Conservation (phyloP, 2,113 vertebrate genomes). For the Garra rufa region DNA sequence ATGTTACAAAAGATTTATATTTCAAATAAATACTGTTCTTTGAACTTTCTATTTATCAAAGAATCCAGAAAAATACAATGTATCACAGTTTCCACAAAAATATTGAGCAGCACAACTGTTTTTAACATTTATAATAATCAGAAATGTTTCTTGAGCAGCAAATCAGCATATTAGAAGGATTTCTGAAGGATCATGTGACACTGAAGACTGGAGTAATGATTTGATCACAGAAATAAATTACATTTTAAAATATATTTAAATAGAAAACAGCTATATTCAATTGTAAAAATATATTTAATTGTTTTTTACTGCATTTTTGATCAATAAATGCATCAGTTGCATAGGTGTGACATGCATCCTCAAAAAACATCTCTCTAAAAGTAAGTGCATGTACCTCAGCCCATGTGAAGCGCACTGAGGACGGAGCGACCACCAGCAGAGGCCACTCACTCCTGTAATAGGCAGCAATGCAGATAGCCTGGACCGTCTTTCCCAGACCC, state of each 20-base stretch:
- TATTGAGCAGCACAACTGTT: background rate
- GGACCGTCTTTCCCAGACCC: constrained; percentile 96
- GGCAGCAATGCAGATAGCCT: constrained; percentile 96
- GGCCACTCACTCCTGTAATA: constrained; percentile 94
- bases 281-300: background rate
- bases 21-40: background rate
- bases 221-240: background rate
- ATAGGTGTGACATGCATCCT: background rate
- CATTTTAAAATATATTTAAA: background rate
- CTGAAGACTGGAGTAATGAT: background rate
- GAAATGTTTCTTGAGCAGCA: no score
- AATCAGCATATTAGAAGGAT: background rate
- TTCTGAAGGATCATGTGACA: background rate
- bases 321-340: background rate
- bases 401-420: constrained; percentile 96
- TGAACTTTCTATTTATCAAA: background rate
- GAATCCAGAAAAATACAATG: background rate
- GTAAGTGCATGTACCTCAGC: constrained; percentile 81
- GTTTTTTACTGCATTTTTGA: background rate
- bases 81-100: background rate
- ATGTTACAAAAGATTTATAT: no score
- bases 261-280: background rate
- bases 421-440: constrained; percentile 89
- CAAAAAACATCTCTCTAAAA: background rate
- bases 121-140: background rate